Conservation (phyloP, 2,888 invertebrate genomes). For the Meteorus colon region DNA sequence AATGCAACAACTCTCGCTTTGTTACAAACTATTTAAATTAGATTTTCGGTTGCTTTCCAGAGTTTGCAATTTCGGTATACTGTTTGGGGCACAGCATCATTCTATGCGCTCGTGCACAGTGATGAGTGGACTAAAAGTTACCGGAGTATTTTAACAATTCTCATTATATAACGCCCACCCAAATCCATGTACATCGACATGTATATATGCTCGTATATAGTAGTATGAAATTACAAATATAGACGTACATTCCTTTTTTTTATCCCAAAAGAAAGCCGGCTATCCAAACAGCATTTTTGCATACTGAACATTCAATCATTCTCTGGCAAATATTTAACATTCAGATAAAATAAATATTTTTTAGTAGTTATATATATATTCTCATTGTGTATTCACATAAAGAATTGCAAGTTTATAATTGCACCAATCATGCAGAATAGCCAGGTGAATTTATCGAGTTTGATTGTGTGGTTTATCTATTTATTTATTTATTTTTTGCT, state of each 20-base stretch:
- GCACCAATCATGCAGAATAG: constrained; percentile 20
- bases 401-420: background rate
- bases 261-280: constrained; percentile 19
- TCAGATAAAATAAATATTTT: constrained; percentile 28
- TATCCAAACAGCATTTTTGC: constrained; percentile 36
- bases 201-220: background rate
- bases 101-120: background rate
- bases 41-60: constrained; percentile 42
- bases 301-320: constrained; percentile 45
- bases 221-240: background rate
- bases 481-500: constrained; percentile 43
- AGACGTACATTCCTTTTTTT: constrained; percentile 39
- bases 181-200: background rate
- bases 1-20: background rate
- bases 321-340: constrained; percentile 50
- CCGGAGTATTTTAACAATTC: constrained; percentile 44
- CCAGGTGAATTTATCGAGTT: constrained; percentile 55
- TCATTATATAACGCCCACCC: background rate
- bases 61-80: constrained; percentile 32
- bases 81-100: constrained; percentile 2
- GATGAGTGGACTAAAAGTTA: constrained; percentile 38
- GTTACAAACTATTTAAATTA: background rate
- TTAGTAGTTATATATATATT: constrained; percentile 3
- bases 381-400: constrained; percentile 35
- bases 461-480: constrained; percentile 53